Evolutionary conservation across 2,888 invertebrate species (phyloP).

Genomic region (Drosophila emarginata): DNA sequence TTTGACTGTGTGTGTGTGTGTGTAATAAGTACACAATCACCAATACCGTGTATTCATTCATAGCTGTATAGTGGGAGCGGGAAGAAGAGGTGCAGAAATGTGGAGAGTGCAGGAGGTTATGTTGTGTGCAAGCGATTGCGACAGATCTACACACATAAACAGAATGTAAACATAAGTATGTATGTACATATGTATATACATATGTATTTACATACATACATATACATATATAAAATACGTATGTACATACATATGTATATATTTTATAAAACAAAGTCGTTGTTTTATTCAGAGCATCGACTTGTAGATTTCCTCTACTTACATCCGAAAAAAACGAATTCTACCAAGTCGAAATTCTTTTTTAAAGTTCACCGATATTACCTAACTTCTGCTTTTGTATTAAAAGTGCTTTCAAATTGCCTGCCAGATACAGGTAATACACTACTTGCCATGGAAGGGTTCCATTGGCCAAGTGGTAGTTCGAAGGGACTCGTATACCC

Average conservation of each 20-base stretch:
- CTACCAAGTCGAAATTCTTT: not conserved
- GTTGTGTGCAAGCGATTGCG: constrained; percentile 58
- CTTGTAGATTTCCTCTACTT: not conserved
- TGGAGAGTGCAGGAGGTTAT: constrained; percentile 35
- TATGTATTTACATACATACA: too few relatives aligned
- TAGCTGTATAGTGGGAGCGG: constrained; percentile 33
- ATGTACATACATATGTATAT: too few relatives aligned
- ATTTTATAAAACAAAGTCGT: not conserved
- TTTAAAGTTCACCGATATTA: too few relatives aligned
- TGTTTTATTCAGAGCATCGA: not conserved
- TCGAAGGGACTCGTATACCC: too few relatives aligned
- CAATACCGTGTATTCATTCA: constrained; percentile 50
- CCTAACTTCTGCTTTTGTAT: too few relatives aligned
- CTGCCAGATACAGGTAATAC: too few relatives aligned
- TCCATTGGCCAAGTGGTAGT: too few relatives aligned
- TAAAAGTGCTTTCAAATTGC: too few relatives aligned
- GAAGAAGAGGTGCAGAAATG: constrained; percentile 31
- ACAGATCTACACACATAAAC: constrained; percentile 40
- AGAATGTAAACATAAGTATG: constrained; percentile 17
- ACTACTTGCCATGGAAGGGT: too few relatives aligned
- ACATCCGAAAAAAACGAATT: not conserved
- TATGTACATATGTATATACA: not conserved
- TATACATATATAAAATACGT: not conserved
- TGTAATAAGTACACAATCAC: constrained; percentile 7
- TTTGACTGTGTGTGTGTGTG: constrained; percentile 17